These are phyloP conservation scores for Crotalus tigris DNA, from an alignment of 2,113 vertebrate species.

Conservation along the genomic window DNA sequence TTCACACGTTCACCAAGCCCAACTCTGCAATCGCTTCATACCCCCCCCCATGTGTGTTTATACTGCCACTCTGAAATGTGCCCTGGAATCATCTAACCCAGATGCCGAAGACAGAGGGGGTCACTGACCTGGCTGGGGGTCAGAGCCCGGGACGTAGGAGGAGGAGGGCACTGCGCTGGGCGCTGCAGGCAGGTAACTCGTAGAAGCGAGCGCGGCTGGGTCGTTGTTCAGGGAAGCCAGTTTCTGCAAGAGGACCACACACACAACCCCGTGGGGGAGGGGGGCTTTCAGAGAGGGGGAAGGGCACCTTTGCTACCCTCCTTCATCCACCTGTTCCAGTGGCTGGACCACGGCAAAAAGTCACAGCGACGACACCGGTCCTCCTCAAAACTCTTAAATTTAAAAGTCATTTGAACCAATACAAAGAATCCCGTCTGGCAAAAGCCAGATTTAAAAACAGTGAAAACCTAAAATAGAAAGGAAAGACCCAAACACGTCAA, in stretches of 20 bases:
- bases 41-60: neutral
- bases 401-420: neutral
- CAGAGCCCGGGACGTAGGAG: constrained; percentile 91
- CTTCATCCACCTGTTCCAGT: no score
- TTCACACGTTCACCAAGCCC: neutral
- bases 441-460: neutral
- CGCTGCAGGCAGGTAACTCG: constrained; percentile 93
- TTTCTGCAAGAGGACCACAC: constrained; percentile 79
- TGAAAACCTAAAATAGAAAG: neutral
- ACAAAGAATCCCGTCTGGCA: neutral
- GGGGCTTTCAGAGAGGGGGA: neutral
- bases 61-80: no score
- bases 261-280: neutral
- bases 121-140: constrained; percentile 73
- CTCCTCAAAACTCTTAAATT: neutral
- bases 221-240: constrained; percentile 88
- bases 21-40: neutral
- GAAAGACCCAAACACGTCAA: neutral
- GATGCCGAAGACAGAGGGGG: neutral
- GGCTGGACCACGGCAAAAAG: neutral
- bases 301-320: neutral
- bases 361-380: neutral
- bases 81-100: neutral
- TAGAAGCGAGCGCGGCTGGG: constrained; percentile 90
- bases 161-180: constrained; percentile 96